Evolutionary conservation across 2,888 invertebrate genomes (phyloP), one percentile per base, ranked within the genome.

Genomic region (Drosophila fulvimacula): DNA sequence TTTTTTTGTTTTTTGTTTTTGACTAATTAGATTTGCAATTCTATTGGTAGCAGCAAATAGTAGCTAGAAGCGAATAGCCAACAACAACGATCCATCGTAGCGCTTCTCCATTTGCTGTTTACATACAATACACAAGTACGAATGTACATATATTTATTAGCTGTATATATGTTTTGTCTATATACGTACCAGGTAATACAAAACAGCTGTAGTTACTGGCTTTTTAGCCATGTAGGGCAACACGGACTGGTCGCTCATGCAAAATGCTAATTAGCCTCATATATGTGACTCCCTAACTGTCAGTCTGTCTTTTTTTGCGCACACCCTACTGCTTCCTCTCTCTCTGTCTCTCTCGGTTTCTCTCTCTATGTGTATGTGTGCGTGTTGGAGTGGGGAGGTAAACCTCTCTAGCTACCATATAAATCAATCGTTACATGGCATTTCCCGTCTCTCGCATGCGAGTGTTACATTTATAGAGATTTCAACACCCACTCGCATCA

Each of bases 1-100:
- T 32, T 27, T n/a, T 56, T 19, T 0, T 21, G 21, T 32, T 27
- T n/a, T 56, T 19, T 17, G 0, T 17, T 17, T 41, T 46, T 67
- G 64, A 69, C 84, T 84, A 89, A 86, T 87, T 86, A 78, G 88
- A 89, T 87, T 79, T 87, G 80, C 74, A 81, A 79, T 85, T 74
- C 69, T 69, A 57, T 73, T 73, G 71, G 61, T 49, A 53, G 68
- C 74, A 53, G 68, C 60, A 60, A 68, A 66, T 36, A 73, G 38
- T 61, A 58, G 58, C 44, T 19, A 4, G 9, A 57, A 34, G 34
- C 57, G 51, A 21, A 32, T 21, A 42, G 21, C 46, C 38, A 52
- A 63, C 51, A 3, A 41, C 41, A 3, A 32, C 27, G 39, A 19
- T 21, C 32, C 39, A 34, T 24, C 38, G 48, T 21, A 39, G 41